These are phyloP conservation scores for Drosophila tanythrix DNA, from an alignment of 2,888 invertebrate genomes.

Conservation along the genomic window DNA sequence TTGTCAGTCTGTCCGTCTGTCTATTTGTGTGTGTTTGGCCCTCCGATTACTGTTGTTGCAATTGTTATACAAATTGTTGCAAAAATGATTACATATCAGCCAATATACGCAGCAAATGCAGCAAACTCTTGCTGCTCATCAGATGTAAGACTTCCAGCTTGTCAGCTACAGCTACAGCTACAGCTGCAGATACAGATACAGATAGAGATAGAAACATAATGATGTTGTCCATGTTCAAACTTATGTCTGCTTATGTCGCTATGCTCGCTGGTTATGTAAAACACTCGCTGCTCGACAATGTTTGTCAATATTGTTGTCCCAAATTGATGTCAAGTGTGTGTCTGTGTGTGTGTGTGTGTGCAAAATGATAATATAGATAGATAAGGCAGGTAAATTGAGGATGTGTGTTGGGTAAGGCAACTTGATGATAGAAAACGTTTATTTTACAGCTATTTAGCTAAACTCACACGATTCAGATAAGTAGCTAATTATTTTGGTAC, in stretches of 20 bases:
- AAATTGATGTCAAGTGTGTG: constrained; percentile 57
- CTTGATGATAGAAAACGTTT: background rate
- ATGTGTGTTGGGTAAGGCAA: constrained; percentile 27
- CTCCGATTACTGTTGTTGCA: constrained; percentile 43
- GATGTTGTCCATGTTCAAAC: constrained; percentile 23
- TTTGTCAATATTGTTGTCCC: constrained; percentile 60
- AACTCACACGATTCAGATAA: constrained; percentile 15
- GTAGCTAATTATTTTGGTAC: background rate
- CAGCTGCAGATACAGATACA: background rate
- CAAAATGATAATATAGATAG: constrained; percentile 32
- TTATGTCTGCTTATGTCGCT: background rate
- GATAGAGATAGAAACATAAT: constrained; percentile 9
- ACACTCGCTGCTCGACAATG: constrained; percentile 26
- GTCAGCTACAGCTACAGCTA: constrained; percentile 2
- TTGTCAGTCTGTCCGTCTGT: background rate
- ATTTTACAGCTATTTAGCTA: constrained; percentile 5
- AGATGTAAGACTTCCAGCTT: background rate
- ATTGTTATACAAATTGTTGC: constrained; percentile 69
- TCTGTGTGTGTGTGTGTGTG: constrained; percentile 11
- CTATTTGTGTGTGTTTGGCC: constrained; percentile 26
- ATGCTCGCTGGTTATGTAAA: constrained; percentile 57
- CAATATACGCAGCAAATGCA: constrained; percentile 22
- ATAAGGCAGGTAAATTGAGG: constrained; percentile 45
- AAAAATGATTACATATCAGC: constrained; percentile 64
- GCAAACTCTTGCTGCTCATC: constrained; percentile 8